Conservation (phyloP, 2,113 vertebrate species). For the Ochotona curzoniae region DNA sequence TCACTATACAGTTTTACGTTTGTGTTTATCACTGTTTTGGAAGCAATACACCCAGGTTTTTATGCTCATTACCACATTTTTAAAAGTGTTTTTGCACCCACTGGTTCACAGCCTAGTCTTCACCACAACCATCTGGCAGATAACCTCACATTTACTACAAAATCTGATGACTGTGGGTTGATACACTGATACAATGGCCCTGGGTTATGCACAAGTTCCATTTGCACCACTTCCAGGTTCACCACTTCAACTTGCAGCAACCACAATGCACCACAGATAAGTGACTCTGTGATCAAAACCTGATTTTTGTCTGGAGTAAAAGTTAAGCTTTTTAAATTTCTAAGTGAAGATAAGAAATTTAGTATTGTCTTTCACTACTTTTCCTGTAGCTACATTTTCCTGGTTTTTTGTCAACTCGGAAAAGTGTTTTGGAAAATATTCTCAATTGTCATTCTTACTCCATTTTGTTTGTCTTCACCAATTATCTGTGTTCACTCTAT, state of each 20-base stretch:
- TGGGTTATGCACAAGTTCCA: not conserved
- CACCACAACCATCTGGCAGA: not conserved
- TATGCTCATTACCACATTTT: not conserved
- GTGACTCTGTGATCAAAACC: not conserved
- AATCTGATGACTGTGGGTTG: not conserved
- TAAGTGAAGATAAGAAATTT: not conserved
- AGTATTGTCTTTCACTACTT: not conserved
- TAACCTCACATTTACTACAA: not conserved
- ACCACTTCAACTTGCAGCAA: not conserved
- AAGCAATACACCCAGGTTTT: not conserved
- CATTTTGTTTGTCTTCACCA: not conserved
- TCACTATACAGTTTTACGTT: not conserved
- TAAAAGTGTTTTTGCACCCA: not conserved
- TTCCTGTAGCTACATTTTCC: not conserved
- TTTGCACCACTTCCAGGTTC: not conserved
- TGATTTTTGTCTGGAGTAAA: not conserved
- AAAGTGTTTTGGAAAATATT: not conserved
- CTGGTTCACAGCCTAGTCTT: not conserved
- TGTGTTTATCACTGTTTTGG: not conserved
- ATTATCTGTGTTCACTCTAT: not conserved
- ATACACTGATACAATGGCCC: accelerated
- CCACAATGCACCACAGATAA: not conserved
- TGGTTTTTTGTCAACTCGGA: not conserved
- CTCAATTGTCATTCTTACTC: conserved; percentile 3
- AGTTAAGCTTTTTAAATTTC: not conserved